Base-by-base conservation (phyloP, 2,888 invertebrate genomes). In the Tortrix viridana region DNA sequence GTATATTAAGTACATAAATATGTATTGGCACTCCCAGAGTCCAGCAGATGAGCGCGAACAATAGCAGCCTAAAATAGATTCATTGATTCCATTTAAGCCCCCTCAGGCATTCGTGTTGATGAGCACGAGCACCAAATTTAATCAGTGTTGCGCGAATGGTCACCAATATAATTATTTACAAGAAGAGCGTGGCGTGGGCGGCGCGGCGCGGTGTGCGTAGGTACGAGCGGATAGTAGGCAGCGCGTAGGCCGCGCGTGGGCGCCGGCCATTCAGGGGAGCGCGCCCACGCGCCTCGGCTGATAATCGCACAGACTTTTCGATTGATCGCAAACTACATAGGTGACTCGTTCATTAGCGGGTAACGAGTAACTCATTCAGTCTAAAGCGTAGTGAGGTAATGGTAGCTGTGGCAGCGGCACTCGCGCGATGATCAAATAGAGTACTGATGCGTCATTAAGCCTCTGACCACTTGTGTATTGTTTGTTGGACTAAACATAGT, bases 251-350 rank as follows among this genome's bases (percentile, higher is more conserved):
- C 14, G 62, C 52, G 59, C 52, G 37, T 52, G 59, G 44, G 72
- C 79, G 80, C 69, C 70, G 76, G 70, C 87, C 89, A 88, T 90
- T 89, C 84, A 88, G 85, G 80, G 81, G 81, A 80, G 79, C 74
- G 77, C 82, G 76, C 86, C 85, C 76, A 81, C 82, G 77, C 83
- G 72, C 76, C 74, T 69, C 74, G 69, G 60, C 69, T 65, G 55
- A 60, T 49, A 56, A 55, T 46, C 60, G 41, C 55, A 41, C 32
- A 32, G 64, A 50, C 64, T 49, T 37, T 49, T 26, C 60, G 60
- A 65, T 56, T 60, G 60, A 65, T 60, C 55, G 55, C 49, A 26
- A 55, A 32, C 32, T 54, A 49, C 71, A 74, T 76, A 76, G 75
- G 77, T 75, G 77, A 73, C 68, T 41, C 32, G 32, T 32, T n/a